Conservation (phyloP, 2,888 invertebrate species). For the Caenorhabditis drosophilae region DNA sequence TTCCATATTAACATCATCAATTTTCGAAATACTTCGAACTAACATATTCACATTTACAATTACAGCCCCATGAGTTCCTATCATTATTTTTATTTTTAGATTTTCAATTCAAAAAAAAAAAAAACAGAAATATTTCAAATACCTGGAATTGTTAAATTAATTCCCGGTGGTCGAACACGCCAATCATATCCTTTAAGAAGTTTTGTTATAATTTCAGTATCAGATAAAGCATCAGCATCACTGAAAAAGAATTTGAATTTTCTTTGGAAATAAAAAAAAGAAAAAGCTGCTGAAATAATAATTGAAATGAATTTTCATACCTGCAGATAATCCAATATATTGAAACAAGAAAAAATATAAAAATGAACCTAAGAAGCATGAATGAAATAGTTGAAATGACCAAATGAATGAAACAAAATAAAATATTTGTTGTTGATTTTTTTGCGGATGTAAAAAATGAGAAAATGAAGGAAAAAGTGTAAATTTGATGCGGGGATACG, state of each 20-base stretch:
- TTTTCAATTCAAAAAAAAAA: not conserved
- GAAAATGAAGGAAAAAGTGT: conserved; percentile 11
- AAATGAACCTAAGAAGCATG: too few species aligned
- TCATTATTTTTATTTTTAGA: conserved; percentile 1
- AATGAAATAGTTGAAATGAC: too few species aligned
- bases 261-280: not conserved
- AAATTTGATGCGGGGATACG: conserved; percentile 18
- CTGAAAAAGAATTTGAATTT: conserved; percentile 44
- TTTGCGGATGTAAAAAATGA: not conserved
- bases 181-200: conserved; percentile 66
- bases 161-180: conserved; percentile 67
- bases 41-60: conserved; percentile 67
- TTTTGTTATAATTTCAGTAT: conserved; percentile 65
- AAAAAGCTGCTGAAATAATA: not conserved
- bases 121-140: not conserved
- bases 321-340: not conserved
- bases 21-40: conserved; percentile 67
- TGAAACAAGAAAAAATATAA: not conserved
- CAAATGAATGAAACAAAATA: too few species aligned
- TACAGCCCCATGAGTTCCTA: conserved; percentile 63
- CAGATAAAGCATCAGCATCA: conserved; percentile 51
- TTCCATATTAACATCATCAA: conserved; percentile 69
- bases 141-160: conserved; percentile 61
- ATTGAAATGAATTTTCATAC: not conserved
- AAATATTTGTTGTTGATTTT: too few species aligned